Base-by-base conservation (phyloP, 2,113 vertebrate genomes). In the Abramis brama region DNA sequence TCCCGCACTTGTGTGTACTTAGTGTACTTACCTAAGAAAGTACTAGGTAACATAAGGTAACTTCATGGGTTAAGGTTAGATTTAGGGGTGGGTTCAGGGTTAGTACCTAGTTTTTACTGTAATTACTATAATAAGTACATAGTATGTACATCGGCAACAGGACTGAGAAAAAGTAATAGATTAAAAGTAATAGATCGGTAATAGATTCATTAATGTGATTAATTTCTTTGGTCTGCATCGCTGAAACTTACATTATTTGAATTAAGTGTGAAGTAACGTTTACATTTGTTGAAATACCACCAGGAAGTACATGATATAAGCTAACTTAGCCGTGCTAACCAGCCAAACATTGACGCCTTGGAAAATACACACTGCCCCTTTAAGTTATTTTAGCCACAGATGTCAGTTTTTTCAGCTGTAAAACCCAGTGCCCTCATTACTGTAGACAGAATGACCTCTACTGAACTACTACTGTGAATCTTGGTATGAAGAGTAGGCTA, bases 371-470 rank as follows among this genome's bases (percentile, higher is more conserved):
- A 12, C 66, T 19, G 15, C 2, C 66, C 30, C 60, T 62, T 68
- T 27, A 13, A 33, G 47, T 77, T 55, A 55, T 77, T 55, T 77
- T 55, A 33, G 74, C 25, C 74, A 50, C 27, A 50, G 75, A 50
- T 55, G 75, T 77, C 66, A 70, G 27, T 70, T 30, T 70, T 43
- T 77, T 77, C 11, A 47, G 25, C 47, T 11, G 74, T 76, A 76
- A 68, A 52, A 50, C 15, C 39, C 43, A 52, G 27, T 79, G 30
- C 19, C 76, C 76, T 43, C 12, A 27, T 79, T 60, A 79, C 6
- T 10, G 33, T 39, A 15, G 23, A 39, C 19, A 36, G 50, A 59
- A 73, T 25, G 8, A 73, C 66, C 66, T 57, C 19, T 6, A 7
- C 64, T 55, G 30, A 81, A 81, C 79, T 43, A 13, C 8, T 80